phyloP scores from a whole-genome alignment of 2,797 vertebrate species.

The Ctenopoma kingsleyae region DNA sequence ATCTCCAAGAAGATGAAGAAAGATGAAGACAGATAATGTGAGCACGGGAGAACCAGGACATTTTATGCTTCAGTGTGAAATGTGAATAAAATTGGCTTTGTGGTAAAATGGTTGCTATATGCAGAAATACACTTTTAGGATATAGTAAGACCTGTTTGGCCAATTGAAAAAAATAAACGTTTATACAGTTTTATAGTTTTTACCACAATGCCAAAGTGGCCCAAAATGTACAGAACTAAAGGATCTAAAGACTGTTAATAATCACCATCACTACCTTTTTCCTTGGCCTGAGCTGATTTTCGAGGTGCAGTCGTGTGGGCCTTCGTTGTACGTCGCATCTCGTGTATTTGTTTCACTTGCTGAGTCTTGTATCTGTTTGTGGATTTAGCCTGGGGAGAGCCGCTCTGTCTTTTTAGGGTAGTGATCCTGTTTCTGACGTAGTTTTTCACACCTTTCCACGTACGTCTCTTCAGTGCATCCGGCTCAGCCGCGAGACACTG shows the following conservation, averaged over 20 bases:
- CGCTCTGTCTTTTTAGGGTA: conserved; percentile 51
- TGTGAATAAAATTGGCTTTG: too few species aligned
- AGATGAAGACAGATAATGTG: too few species aligned
- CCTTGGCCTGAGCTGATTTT: not conserved
- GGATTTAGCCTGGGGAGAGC: not conserved
- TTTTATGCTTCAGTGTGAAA: too few species aligned
- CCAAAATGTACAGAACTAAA: not conserved
- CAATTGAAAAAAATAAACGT: too few species aligned
- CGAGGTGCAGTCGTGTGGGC: fast-evolving
- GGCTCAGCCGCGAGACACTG: conserved; percentile 66
- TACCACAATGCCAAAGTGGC: too few species aligned
- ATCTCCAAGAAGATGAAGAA: too few species aligned
- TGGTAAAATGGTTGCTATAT: too few species aligned
- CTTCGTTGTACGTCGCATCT: not conserved
- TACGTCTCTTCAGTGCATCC: conserved; percentile 46
- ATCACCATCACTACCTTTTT: conserved; percentile 38
- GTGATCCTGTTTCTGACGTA: conserved; percentile 76
- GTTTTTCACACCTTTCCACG: conserved; percentile 74
- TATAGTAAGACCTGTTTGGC: too few species aligned
- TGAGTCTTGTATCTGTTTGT: not conserved
- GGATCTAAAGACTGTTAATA: not conserved
- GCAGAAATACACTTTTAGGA: too few species aligned
- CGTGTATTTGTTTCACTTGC: not conserved
- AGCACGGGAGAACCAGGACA: too few species aligned
- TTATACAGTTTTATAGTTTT: too few species aligned